Percentiles rank a stretch among this genome's conserved stretches.
phyloP scores from a whole-genome alignment of 2,888 invertebrate genomes.

The Eupithecia vulgata region DNA sequence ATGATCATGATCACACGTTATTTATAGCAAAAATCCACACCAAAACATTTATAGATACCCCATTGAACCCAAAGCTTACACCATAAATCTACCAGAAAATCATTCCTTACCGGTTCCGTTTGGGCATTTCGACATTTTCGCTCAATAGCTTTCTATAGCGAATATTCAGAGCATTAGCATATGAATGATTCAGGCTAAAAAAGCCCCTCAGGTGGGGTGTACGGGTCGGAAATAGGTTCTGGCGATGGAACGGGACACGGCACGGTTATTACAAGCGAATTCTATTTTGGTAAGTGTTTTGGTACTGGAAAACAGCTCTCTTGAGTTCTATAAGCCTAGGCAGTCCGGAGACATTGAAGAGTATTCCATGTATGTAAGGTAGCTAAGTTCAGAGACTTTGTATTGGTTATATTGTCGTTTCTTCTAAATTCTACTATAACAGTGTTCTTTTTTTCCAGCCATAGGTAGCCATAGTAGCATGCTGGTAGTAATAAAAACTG shows the following conservation, averaged over 20 bases:
- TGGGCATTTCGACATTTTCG: slow-evolving; percentile 27
- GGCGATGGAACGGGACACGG: slow-evolving; percentile 46
- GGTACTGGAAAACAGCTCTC: slow-evolving; percentile 8
- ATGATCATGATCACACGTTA: background rate
- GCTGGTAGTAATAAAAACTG: background rate
- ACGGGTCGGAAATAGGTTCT: slow-evolving; percentile 71
- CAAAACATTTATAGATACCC: slow-evolving; percentile 22
- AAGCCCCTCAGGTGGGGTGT: slow-evolving; percentile 70
- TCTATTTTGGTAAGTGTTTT: slow-evolving; percentile 13
- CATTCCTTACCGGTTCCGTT: slow-evolving; percentile 37
- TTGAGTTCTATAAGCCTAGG: background rate
- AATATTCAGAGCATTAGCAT: slow-evolving; percentile 74
- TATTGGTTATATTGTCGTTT: background rate
- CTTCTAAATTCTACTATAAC: background rate
- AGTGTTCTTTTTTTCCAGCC: background rate
- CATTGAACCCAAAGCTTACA: slow-evolving; percentile 30
- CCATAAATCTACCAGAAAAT: slow-evolving; percentile 39
- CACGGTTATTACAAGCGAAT: slow-evolving; percentile 31
- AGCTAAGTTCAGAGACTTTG: background rate
- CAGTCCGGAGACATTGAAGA: background rate
- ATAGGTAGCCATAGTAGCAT: background rate
- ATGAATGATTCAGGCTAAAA: slow-evolving; percentile 76
- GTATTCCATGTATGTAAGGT: background rate
- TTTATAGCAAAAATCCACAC: slow-evolving; percentile 1
- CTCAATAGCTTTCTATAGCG: slow-evolving; percentile 42